Evolutionary conservation across 2,113 vertebrate genomes (phyloP), one percentile per base, ranked within the genome.

Genomic region (Cyanoramphus novaezelandiae): DNA sequence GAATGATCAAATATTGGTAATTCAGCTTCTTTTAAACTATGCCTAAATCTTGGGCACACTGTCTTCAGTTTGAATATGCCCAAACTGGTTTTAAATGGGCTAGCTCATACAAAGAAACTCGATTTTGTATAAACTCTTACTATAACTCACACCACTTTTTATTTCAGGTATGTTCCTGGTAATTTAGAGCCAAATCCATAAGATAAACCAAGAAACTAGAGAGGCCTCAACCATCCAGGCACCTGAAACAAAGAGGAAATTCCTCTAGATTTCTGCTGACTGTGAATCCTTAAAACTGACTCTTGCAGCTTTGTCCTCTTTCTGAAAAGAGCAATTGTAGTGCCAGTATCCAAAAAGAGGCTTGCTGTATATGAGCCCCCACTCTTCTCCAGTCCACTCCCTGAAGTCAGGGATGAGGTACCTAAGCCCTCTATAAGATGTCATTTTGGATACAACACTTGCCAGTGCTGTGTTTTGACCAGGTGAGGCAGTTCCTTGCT

Each of bases 11-110:
- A 90, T 68, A 60, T 20, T 76, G 62, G 28, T 72, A 71, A 94
- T 77, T 80, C 63, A 82, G 31, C 25, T 67, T 90, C 41, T 70
- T n/a, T 71, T 39, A 35, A 69, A 75, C 15, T 21, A 27, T 11
- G 68, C 13, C 31, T 72, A 24, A 6, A 29, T 29, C 53, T 53
- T 47, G 18, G 24, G 21, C 31, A 67, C 25, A 6, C 15, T n/a
- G 43, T 0, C 0, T 33, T 85, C 35, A 2, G 0, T 68, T 43
- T 79, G 59, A 71, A 69, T 35, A 23, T 60, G 19, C 17, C 59
- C 35, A 37, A 31, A 52, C 8, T 35, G 14, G 67, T 88, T 88
- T 94, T 23, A 85, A 65, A 65, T 10, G 7, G 50, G 53, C 52
- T 52, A 52, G 9, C 18, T 85, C 49, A 13, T 71, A 52, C 18